Conservation (phyloP, 1,140 invertebrate genomes). For the Octopus sinensis region DNA sequence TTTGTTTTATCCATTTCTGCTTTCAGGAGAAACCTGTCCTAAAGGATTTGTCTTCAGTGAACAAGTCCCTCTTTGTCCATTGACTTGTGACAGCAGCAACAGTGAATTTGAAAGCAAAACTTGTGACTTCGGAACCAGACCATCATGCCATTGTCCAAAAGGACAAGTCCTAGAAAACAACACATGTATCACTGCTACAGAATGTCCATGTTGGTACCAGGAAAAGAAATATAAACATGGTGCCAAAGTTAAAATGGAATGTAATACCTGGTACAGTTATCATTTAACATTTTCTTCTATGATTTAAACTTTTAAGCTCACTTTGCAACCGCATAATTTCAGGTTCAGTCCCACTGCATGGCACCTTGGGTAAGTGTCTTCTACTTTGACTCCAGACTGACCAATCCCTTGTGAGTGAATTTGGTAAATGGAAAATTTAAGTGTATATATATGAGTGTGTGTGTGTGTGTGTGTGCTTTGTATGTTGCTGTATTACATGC, state of each 20-base stretch:
- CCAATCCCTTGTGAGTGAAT: no score
- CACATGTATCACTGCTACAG: not conserved
- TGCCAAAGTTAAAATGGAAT: not conserved
- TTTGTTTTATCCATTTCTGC: not conserved
- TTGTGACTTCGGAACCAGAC: not conserved
- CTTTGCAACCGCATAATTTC: no score
- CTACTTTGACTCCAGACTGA: no score
- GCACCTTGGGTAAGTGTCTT: no score
- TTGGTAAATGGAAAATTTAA: no score
- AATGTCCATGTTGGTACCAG: not conserved
- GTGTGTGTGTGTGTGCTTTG: no score
- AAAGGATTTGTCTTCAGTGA: not conserved
- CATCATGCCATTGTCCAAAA: conserved; percentile 8
- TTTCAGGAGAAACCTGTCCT: not conserved
- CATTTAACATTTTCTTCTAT: no score
- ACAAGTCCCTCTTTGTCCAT: not conserved
- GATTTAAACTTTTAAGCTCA: no score
- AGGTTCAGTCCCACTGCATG: no score
- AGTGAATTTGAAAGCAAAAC: not conserved
- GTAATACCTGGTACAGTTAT: not conserved
- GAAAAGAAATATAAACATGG: not conserved
- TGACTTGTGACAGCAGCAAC: not conserved
- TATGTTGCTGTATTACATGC: no score
- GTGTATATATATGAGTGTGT: no score
- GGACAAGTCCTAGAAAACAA: not conserved